Base-by-base conservation (phyloP, 2,888 invertebrate genomes). In the Congeria kusceri region DNA sequence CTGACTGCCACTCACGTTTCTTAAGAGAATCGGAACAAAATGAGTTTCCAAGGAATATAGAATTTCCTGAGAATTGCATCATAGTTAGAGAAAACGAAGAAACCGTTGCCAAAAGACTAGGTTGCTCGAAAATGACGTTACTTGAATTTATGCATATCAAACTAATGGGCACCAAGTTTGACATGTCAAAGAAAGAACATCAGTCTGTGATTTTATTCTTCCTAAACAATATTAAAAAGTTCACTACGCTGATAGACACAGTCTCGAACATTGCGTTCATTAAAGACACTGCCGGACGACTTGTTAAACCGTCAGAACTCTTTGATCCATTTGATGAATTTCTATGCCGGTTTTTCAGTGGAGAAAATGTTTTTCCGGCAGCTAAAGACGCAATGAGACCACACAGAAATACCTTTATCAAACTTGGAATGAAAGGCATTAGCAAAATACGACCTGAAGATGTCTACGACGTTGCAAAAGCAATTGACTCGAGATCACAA, bases 271-370 rank as follows among this genome's bases (percentile, higher is more conserved):
- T 79, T 15, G 29, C 46, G 13, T 85, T 80, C 63, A 59, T 82
- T n/a, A 59, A 39, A 9, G 64, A 56, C 20, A 59, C n/a, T 5
- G 27, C 18, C 5, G 59, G 63, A 25, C 32, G 58, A 18, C 47
- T 9, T 25, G 53, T 64, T 23, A 78, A 58, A 66, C 70, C 82
- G n/a, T 28, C 29, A 1, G 80, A 84, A 13, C 25, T 84, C 7
- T 84, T 73, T 58, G 70, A 84, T 69, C 73, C 80, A 5, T 20
- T n/a, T 18, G 20, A 46, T 57, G 23, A 20, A 18, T 20, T 5
- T 56, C 47, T 65, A 23, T 0, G 20, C 39, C 27, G 20, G 29
- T 20, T 71, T n/a, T 44, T 58, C 15, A 4, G 5, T 29, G 32
- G 23, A n/a, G 29, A 65, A 44, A 20, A 29, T 18, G 27, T 28